Evolutionary conservation across 2,797 vertebrate genomes (phyloP).

Genomic region (Helarctos malayanus): DNA sequence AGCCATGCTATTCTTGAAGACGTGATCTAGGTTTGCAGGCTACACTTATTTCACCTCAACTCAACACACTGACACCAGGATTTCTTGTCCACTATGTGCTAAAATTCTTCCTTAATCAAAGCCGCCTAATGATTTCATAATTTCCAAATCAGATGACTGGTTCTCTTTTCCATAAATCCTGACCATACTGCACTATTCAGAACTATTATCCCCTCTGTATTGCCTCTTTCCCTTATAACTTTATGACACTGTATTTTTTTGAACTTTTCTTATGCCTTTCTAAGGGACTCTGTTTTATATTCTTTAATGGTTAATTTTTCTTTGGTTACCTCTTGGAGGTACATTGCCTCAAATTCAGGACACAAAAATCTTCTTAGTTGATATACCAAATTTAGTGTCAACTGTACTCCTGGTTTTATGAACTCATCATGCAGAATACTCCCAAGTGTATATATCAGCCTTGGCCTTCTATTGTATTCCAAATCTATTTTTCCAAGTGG

Average conservation of each 20-base stretch:
- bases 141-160: slow-evolving; percentile 6
- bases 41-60: neutral
- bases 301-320: neutral
- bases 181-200: neutral
- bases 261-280: neutral
- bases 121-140: neutral
- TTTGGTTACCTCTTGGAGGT: neutral
- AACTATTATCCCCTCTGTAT: neutral
- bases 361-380: neutral
- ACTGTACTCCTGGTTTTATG: neutral
- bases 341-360: neutral
- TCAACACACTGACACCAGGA: neutral
- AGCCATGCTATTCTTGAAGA: neutral
- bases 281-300: neutral
- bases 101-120: neutral
- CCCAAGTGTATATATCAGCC: neutral
- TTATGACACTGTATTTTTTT: neutral
- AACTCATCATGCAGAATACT: neutral
- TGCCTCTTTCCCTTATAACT: neutral
- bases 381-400: neutral
- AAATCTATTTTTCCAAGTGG: neutral
- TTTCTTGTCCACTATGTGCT: neutral
- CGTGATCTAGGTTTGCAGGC: neutral
- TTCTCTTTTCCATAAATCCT: neutral
- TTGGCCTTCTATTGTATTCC: neutral